A percentile compares a stretch with the other conserved stretches of the same genome.
Evolutionary conservation across 2,113 vertebrate genomes (phyloP).

Genomic region (Aspidoscelis tigris): DNA sequence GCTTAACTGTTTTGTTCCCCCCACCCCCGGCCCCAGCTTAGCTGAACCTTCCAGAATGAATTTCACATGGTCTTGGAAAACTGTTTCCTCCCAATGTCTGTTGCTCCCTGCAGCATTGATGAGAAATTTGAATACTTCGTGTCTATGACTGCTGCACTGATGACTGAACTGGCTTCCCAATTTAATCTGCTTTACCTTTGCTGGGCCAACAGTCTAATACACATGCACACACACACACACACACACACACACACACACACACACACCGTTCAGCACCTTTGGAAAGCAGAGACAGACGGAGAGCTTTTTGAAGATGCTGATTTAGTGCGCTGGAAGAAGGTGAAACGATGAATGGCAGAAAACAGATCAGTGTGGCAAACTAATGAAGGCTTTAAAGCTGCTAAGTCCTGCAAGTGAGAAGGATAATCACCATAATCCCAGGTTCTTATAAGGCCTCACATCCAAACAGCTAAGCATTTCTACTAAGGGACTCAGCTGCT

Average conservation of each 20-base stretch:
- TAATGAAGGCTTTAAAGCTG: conserved; percentile 36
- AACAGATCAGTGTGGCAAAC: conserved; percentile 28
- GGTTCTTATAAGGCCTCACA: not conserved
- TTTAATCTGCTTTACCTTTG: conserved; percentile 40
- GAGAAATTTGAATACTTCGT: conserved; percentile 29
- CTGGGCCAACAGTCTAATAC: not conserved
- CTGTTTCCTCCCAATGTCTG: conserved; percentile 12
- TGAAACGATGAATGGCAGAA: conserved; percentile 24
- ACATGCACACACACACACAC: no score
- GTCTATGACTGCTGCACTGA: conserved; percentile 9
- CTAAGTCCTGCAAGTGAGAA: conserved; percentile 28
- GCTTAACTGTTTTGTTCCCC: conserved; percentile 8
- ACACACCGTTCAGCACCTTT: not conserved
- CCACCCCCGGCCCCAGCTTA: not conserved
- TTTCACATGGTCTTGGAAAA: conserved; percentile 16
- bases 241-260: no score
- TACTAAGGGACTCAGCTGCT: not conserved
- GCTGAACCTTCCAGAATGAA: conserved; percentile 31
- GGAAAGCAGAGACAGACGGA: conserved; percentile 12
- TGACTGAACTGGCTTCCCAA: not conserved
- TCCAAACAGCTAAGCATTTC: conserved; percentile 9
- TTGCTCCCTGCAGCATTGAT: not conserved
- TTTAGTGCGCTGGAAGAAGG: conserved; percentile 32
- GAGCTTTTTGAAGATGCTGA: conserved; percentile 34
- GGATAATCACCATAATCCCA: conserved; percentile 13